Conservation (phyloP, 2,888 invertebrate genomes). For the Allolobophora icterica region DNA sequence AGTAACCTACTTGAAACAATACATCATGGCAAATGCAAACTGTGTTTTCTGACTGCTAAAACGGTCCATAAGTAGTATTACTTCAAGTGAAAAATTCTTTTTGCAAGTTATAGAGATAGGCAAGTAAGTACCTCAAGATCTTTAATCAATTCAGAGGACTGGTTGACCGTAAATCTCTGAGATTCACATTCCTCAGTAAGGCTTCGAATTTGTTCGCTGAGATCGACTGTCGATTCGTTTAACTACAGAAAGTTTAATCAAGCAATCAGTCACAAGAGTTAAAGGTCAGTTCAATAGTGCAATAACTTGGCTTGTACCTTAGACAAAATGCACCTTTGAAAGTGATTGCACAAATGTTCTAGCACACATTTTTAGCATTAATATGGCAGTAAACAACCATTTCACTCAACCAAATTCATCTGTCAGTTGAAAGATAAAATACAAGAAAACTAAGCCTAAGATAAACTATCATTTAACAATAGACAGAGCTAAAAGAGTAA, state of each 20-base stretch:
- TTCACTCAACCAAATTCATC: too few species aligned
- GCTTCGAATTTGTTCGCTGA: background rate
- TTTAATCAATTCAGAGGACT: background rate
- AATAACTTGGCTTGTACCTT: background rate
- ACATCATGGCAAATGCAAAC: too few species aligned
- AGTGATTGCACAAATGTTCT: background rate
- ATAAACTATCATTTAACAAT: background rate
- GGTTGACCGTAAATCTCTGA: constrained; percentile 33
- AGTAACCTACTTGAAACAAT: too few species aligned
- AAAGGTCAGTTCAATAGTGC: background rate
- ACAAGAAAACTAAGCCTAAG: too few species aligned
- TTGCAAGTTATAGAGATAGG: background rate
- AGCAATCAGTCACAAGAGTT: background rate
- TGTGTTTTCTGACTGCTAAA: background rate
- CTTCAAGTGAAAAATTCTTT: background rate
- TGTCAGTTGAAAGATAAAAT: too few species aligned
- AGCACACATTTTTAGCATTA: background rate
- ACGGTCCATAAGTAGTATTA: background rate
- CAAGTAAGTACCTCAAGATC: constrained; percentile 8
- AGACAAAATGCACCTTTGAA: background rate
- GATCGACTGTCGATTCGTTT: background rate
- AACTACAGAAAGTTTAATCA: constrained; percentile 8
- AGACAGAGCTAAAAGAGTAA: background rate
- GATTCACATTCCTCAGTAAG: constrained; percentile 25
- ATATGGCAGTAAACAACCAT: too few species aligned